Percentiles rank a stretch among this genome's conserved stretches.
phyloP scores from a whole-genome alignment of 2,113 vertebrate genomes.

The Strix uralensis region DNA sequence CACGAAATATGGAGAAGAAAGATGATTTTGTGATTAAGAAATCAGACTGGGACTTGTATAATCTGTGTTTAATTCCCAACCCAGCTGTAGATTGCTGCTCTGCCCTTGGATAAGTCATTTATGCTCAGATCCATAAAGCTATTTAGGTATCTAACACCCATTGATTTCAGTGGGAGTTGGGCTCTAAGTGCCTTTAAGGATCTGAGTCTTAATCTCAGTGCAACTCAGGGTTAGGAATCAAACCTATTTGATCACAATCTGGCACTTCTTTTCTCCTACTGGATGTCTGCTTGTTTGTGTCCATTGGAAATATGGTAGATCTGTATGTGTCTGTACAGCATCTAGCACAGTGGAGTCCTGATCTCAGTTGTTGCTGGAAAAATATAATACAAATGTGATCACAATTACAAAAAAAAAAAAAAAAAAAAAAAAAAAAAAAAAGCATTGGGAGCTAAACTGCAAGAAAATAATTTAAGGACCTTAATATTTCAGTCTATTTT shows the following conservation, averaged over 20 bases:
- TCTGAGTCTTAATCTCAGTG: conserved; percentile 9
- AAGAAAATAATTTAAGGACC: neutral
- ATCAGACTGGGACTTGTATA: conserved; percentile 4
- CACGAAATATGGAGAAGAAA: neutral
- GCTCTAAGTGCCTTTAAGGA: conserved; percentile 13
- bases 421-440: neutral
- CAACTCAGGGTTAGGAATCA: neutral
- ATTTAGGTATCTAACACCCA: conserved; percentile 45
- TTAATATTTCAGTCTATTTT: neutral
- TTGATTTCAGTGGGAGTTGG: conserved; percentile 42
- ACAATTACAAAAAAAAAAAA: neutral
- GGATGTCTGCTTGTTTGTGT: neutral
- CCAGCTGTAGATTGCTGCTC: neutral
- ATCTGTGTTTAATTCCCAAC: conserved; percentile 44
- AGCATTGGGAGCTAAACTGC: neutral
- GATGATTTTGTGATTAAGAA: conserved; percentile 38
- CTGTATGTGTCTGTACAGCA: neutral
- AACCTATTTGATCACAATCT: neutral
- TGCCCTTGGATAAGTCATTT: conserved; percentile 50
- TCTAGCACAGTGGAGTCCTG: neutral
- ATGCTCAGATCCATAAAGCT: conserved; percentile 44
- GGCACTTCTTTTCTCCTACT: neutral
- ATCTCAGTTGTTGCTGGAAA: neutral
- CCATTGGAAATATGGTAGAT: neutral
- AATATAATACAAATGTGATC: neutral